phyloP scores from a whole-genome alignment of 2,113 vertebrate genomes.

The human region DNA sequence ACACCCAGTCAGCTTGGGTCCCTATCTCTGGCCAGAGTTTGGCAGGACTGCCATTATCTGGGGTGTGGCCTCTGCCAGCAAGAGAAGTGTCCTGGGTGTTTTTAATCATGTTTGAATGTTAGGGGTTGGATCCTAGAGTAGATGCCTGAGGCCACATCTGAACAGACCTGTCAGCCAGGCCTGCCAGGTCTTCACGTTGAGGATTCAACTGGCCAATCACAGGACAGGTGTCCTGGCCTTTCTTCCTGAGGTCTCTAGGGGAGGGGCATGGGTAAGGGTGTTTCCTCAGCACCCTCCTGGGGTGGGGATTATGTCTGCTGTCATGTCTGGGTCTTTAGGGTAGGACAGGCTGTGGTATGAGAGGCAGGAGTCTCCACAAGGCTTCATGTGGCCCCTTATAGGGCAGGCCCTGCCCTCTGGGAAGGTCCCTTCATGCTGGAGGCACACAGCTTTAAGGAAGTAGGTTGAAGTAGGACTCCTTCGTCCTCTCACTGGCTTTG shows the following conservation, averaged over 20 bases:
- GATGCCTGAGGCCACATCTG: constrained; percentile 1
- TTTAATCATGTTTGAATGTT: constrained; percentile 71
- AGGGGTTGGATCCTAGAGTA: constrained; percentile 52
- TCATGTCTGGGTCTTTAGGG: not conserved
- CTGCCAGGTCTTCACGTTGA: constrained; percentile 27
- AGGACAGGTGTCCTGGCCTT: not conserved
- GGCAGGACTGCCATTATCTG: constrained; percentile 36
- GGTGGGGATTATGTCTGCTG: not conserved
- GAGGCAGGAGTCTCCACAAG: not conserved
- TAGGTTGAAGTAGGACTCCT: constrained; percentile 29
- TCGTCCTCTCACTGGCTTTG: constrained; percentile 44
- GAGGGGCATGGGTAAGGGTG: not conserved
- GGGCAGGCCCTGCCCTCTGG: not conserved
- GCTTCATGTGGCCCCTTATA: not conserved
- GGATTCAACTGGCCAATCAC: constrained; percentile 13
- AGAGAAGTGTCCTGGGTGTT: constrained; percentile 42
- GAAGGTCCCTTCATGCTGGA: not conserved
- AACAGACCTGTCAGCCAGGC: constrained; percentile 26
- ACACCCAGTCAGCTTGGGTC: constrained; percentile 12
- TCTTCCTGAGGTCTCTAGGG: constrained; percentile 24
- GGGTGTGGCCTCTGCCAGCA: constrained; percentile 41
- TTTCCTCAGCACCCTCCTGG: constrained; percentile 2
- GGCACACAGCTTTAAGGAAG: not conserved
- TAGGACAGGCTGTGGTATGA: not conserved
- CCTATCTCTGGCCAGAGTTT: constrained; percentile 15